Evolutionary conservation across 2,888 invertebrate species (phyloP), one percentile per base, ranked within the genome.

Genomic region (Strigamia crassipes): DNA sequence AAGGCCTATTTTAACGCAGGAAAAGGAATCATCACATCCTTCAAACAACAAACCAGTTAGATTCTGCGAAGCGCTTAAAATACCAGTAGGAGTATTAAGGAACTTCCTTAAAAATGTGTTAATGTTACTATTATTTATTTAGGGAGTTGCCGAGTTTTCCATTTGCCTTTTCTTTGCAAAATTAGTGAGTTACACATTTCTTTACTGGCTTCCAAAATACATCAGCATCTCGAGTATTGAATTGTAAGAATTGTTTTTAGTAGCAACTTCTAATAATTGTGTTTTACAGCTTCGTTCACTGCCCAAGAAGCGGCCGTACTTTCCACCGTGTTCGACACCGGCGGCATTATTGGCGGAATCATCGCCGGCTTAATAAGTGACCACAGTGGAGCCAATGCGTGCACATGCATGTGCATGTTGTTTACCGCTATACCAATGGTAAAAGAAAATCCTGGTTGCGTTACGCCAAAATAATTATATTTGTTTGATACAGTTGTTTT

Each of bases 161-260:
- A 87, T 97, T 73, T 95, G 95, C 73, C 90, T 98, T 61, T 98
- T 98, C 89, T 98, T 98, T 89, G 95, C 97, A 15, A 99, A 99
- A 89, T 91, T 98, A 56, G 97, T 98, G 86, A 96, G 96, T 88
- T 98, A 99, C 87, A 98, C 97, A 83, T 98, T 98, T 89, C 91
- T 98, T 79, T 98, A 95, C 87, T 99, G 98, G 98, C 90, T 99
- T 86, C 98, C 98, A 27, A 88, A 93, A 5, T 98, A 97, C 86
- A 96, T 99, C 83, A 92, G 92, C 83, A 90, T 91, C 78, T 93
- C 94, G 77, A 93, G 96, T 96, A 88, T 12, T 31, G 12, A 3
- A 23, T 5, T 1, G 12, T 77, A 77, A 5, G 18, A 23, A 38
- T 13, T 8, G 15, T n/a, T 10, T 31, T n/a, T 13, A 8, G 3